Evolutionary conservation across 2,888 invertebrate genomes (phyloP).

Genomic region (Notodromas monacha): DNA sequence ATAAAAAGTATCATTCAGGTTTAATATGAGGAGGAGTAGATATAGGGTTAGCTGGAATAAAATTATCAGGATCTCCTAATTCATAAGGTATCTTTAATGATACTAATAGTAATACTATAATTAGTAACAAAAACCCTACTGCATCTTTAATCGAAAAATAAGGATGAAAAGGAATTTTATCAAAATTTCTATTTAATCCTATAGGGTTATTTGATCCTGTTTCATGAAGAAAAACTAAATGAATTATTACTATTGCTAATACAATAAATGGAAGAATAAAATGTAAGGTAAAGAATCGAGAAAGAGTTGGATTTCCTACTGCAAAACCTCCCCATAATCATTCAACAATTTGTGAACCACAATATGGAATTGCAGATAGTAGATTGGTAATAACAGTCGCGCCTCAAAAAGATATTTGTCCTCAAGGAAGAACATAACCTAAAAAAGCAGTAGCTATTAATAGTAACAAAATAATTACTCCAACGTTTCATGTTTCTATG

Average conservation of each 20-base stretch:
- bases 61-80: slow-evolving; percentile 36
- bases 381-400: slow-evolving; percentile 45
- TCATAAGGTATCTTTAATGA: slow-evolving; percentile 24
- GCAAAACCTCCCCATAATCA: slow-evolving; percentile 45
- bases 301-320: slow-evolving; percentile 34
- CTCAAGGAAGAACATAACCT: slow-evolving; percentile 42
- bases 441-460: slow-evolving; percentile 37
- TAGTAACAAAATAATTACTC: slow-evolving; percentile 29
- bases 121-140: slow-evolving; percentile 24
- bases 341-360: slow-evolving; percentile 27
- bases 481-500: slow-evolving; percentile 27
- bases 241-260: slow-evolving; percentile 25
- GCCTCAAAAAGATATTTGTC: slow-evolving; percentile 49
- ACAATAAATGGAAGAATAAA: slow-evolving; percentile 37
- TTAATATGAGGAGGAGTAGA: slow-evolving; percentile 41
- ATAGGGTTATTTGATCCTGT: slow-evolving; percentile 31
- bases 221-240: slow-evolving; percentile 29
- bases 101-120: slow-evolving; percentile 22
- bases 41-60: slow-evolving; percentile 30
- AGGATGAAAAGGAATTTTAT: slow-evolving; percentile 33
- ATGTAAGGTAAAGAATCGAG: slow-evolving; percentile 38
- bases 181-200: slow-evolving; percentile 27
- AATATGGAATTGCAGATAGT: slow-evolving; percentile 32
- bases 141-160: slow-evolving; percentile 30
- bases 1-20: slow-evolving; percentile 54